Base-by-base conservation (phyloP, 1,140 invertebrate species). In the Cydia strobilella region DNA sequence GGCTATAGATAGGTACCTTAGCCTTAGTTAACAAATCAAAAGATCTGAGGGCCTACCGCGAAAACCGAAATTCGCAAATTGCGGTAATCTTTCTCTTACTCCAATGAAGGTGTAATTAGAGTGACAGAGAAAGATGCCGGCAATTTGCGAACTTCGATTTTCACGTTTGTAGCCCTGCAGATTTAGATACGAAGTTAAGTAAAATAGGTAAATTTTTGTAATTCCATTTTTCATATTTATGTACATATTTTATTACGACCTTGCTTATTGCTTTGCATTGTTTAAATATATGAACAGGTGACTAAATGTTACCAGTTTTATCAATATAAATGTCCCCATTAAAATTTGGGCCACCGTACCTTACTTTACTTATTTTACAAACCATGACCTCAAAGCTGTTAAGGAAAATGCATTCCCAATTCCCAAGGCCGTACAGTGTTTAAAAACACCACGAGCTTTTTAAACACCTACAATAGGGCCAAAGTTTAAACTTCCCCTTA, bases 401-500 rank as follows among this genome's bases (percentile, higher is more conserved):
- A 31, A 35, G 25, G 27, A 35, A 54, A 54, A 54, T 54, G 0
- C 5, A 54, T 48, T 48, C 62, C 54, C 2, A 62, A 20, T 23
- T 63, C 62, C 15, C 65, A 69, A 69, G 65, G 65, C 31, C 31
- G 27, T 35, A n/a, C 9, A 66, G 6, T 66, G 31, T 69, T 39
- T 39, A 69, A 69, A 66, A 75, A 73, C 71, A 59, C 76, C 45
- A 71, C 59, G 73, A 77, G 73, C 45, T 76, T 78, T 77, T 74
- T 51, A 73, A 69, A 74, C 20, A 75, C 39, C 10, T 42, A 45
- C 76, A 73, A 73, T 62, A 82, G 25, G 77, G 54, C 85, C 86
- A 84, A 85, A 88, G 86, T 88, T 88, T 84, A 80, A 62, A 80
- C 77, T 85, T 81, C 80, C 82, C 83, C 77, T 84, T 83, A 80